A percentile compares a stretch with the other conserved stretches of the same genome.
Conservation (phyloP, 2,888 invertebrate genomes). For the Embidobia sp. region DNA sequence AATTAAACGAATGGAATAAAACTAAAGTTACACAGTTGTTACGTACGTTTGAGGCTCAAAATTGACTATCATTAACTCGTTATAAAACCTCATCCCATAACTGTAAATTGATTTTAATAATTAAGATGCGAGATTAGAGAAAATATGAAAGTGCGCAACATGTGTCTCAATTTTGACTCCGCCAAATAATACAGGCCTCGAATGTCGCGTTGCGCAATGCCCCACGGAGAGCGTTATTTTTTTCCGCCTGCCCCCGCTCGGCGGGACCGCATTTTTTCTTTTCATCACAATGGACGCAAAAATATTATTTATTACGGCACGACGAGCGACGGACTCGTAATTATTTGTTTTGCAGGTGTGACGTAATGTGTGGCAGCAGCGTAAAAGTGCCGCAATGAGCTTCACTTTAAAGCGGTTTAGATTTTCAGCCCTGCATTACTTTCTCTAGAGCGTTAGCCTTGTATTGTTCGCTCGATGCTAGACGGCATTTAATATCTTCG, state of each 20-base stretch:
- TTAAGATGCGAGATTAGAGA: slow-evolving; percentile 38
- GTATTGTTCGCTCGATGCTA: slow-evolving; percentile 50
- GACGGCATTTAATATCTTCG: slow-evolving; percentile 59
- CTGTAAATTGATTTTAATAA: neutral
- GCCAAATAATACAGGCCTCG: slow-evolving; percentile 12
- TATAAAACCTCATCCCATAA: too few species aligned
- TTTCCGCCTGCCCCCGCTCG: too few species aligned
- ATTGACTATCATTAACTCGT: too few species aligned
- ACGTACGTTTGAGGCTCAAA: too few species aligned
- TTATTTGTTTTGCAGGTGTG: slow-evolving; percentile 28
- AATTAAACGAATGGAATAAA: too few species aligned
- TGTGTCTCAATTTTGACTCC: slow-evolving; percentile 31
- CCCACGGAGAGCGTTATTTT: neutral
- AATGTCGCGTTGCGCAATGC: slow-evolving; percentile 18
- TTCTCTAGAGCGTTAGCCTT: slow-evolving; percentile 55
- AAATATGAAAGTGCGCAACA: slow-evolving; percentile 37
- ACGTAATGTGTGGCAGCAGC: slow-evolving; percentile 10
- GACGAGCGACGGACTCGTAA: slow-evolving; percentile 41
- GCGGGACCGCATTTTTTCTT: too few species aligned
- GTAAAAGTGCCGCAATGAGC: slow-evolving; percentile 27
- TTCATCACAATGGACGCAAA: slow-evolving; percentile 1
- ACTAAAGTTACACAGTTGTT: too few species aligned
- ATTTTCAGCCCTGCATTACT: slow-evolving; percentile 60
- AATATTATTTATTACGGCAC: too few species aligned
- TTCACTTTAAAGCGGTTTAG: slow-evolving; percentile 27